Evolutionary conservation across 2,113 vertebrate genomes (phyloP), one percentile per base, ranked within the genome.

Genomic region (Zapus hudsonius): DNA sequence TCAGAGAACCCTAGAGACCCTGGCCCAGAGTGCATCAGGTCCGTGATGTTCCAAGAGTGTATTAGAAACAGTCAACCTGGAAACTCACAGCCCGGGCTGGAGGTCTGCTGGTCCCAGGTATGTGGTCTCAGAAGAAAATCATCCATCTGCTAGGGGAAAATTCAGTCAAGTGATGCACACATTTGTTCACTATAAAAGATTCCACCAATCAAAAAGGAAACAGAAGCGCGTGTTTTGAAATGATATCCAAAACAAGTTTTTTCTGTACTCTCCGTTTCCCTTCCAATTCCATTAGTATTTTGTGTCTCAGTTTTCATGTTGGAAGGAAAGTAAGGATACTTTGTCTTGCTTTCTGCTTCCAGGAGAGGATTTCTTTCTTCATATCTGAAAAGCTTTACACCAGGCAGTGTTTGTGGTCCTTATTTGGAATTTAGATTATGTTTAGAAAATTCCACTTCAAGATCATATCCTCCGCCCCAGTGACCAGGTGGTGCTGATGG

Each of bases 401-500:
- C 20, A 38, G 6, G 5, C 15, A 59, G 67, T 8, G 5, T 47
- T 47, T 61, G 40, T 63, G 61, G 38, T 36, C 81, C n/a, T 20
- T 44, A 66, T 59, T 94, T 84, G 84, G 44, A 83, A 17, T 84
- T 84, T 79, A 66, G 47, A 22, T 88, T 23, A 31, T 59, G 29
- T 90, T 90, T 86, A 85, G 27, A 81, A 72, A 87, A 64, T 42
- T 89, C 44, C 74, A 17, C 40, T 63, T 73, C 19, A 74, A 66
- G 42, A 67, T 55, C 40, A 16, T 22, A 29, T 44, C 27, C 4
- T 40, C 29, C n/a, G 52, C 17, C 61, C 29, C 57, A 38, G 38
- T 52, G 29, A 83, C 19, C 29, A 61, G 90, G 73, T 84, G 23
- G 36, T 44, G 66, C 57, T n/a, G 25, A 66, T 33, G 16, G 64